Percentiles rank a stretch among this genome's conserved stretches.
These are phyloP conservation scores for Tragelaphus scriptus DNA, from an alignment of 2,113 vertebrate genomes.

Conservation along the genomic window DNA sequence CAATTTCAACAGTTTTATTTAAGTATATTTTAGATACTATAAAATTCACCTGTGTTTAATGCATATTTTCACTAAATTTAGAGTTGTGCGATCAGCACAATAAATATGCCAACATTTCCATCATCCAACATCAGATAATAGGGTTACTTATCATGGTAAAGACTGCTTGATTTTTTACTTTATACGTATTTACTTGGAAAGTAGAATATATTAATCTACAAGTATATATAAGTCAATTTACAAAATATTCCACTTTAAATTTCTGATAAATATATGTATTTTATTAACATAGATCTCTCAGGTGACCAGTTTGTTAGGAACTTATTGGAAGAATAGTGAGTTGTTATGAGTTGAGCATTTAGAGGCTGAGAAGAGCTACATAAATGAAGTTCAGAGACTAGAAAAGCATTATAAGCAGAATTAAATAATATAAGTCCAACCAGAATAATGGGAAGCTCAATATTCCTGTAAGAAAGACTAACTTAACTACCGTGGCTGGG, in stretches of 20 bases:
- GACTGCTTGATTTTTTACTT: neutral
- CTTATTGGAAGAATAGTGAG: neutral
- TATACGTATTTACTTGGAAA: neutral
- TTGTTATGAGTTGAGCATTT: neutral
- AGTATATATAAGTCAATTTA: neutral
- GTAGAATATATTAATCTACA: neutral
- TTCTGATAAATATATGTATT: neutral
- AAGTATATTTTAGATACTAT: neutral
- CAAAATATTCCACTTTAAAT: neutral
- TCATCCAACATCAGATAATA: neutral
- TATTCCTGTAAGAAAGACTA: neutral
- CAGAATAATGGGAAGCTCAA: accelerated
- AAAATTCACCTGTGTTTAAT: neutral
- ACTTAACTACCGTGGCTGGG: neutral
- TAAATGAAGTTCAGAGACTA: neutral
- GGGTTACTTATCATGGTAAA: neutral
- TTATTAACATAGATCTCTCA: neutral
- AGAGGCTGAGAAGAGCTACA: neutral
- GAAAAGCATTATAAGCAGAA: neutral
- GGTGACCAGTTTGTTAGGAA: neutral
- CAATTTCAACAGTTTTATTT: neutral
- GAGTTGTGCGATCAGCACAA: neutral
- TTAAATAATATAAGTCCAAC: neutral
- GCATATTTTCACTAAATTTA: neutral
- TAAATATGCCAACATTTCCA: neutral